Conservation (phyloP, 2,888 invertebrate species). For the Protodeltote pygarga region DNA sequence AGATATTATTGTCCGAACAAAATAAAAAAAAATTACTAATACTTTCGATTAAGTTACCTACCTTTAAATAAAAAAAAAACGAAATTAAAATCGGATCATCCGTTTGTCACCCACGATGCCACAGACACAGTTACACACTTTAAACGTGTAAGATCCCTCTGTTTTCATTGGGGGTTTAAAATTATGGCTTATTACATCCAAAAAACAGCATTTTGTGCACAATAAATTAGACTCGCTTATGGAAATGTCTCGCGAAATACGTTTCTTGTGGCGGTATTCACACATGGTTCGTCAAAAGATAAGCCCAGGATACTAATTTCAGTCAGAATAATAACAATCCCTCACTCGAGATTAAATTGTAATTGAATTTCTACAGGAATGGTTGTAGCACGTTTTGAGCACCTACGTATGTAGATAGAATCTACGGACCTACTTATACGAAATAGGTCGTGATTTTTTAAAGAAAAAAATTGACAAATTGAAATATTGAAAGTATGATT, state of each 20-base stretch:
- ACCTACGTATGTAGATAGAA: no score
- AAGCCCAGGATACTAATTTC: conserved; percentile 38
- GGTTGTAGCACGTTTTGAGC: conserved; percentile 9
- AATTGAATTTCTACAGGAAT: conserved; percentile 15
- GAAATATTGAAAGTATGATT: no score
- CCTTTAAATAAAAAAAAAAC: no score
- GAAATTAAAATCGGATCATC: no score
- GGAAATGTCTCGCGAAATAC: conserved; percentile 34
- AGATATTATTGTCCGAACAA: no score
- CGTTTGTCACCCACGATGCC: no score
- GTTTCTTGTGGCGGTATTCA: conserved; percentile 39
- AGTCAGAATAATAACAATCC: conserved; percentile 39
- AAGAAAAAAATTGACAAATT: no score
- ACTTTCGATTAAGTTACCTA: no score
- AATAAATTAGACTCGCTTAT: conserved; percentile 33
- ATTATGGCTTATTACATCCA: conserved; percentile 34
- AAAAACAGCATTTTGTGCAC: conserved; percentile 21
- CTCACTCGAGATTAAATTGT: conserved; percentile 36
- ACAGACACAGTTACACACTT: conserved; percentile 18
- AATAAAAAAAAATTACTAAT: no score
- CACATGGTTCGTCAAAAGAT: conserved; percentile 49
- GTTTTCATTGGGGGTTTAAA: conserved; percentile 13
- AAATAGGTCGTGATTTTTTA: no score
- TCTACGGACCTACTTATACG: no score
- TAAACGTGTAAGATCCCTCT: conserved; percentile 4